Evolutionary conservation across 2,113 vertebrate genomes (phyloP).

Genomic region (Microtus montanus): DNA sequence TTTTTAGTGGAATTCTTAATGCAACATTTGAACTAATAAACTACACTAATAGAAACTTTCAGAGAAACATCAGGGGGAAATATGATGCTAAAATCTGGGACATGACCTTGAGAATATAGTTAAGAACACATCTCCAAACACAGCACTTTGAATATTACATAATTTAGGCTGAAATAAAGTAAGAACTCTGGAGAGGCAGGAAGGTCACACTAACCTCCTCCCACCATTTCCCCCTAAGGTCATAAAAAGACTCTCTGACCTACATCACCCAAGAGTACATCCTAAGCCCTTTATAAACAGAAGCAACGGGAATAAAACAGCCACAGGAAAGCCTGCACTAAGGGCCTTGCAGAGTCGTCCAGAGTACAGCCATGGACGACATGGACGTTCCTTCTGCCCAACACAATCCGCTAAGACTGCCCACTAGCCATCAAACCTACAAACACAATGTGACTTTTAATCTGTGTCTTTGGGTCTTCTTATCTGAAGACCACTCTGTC

Average conservation of each 20-base stretch:
- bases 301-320: not conserved
- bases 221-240: not conserved
- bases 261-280: not conserved
- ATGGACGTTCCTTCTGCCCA: not conserved
- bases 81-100: not conserved
- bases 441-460: not conserved
- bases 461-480: not conserved
- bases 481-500: not conserved
- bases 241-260: not conserved
- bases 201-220: not conserved
- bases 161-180: not conserved
- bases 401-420: not conserved
- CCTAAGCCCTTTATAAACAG: not conserved
- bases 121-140: not conserved
- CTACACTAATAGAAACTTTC: not conserved
- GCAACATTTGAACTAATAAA: conserved; percentile 25
- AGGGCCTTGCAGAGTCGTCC: not conserved
- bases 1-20: not conserved
- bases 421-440: not conserved
- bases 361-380: not conserved
- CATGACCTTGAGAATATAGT: not conserved
- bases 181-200: not conserved
- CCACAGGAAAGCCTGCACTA: not conserved
- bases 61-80: not conserved
- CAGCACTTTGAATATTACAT: not conserved